These are phyloP conservation scores for Eucidaris tribuloides DNA, from an alignment of 35 echinoderm and acorn worm species.

Conservation along the genomic window DNA sequence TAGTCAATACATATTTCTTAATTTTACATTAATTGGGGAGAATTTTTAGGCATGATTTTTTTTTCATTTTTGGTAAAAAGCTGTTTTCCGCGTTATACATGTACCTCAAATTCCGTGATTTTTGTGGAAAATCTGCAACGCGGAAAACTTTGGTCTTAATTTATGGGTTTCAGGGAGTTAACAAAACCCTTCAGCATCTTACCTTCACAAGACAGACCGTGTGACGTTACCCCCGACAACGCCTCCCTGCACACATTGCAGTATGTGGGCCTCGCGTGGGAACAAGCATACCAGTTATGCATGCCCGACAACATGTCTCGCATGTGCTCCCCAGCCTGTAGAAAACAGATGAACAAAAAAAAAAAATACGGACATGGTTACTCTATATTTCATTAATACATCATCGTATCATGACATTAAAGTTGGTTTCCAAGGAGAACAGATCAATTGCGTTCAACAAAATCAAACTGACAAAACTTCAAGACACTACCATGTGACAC, in stretches of 20 bases:
- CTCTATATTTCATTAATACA: not conserved
- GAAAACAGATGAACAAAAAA: not conserved
- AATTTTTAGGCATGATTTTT: too few species aligned
- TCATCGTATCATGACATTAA: not conserved
- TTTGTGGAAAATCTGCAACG: too few species aligned
- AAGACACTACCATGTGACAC: too few species aligned
- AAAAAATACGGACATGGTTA: not conserved
- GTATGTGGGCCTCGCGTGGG: constrained; percentile 94
- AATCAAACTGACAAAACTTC: too few species aligned
- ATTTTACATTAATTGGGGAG: too few species aligned
- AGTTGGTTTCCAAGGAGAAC: not conserved
- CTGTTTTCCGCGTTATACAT: too few species aligned
- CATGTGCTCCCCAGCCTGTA: constrained; percentile 96
- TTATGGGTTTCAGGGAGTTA: too few species aligned
- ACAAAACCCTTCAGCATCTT: too few species aligned
- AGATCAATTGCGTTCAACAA: not conserved
- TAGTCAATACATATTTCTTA: too few species aligned
- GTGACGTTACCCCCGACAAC: constrained; percentile 91
- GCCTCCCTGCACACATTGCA: constrained; percentile 98
- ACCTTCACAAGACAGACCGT: constrained; percentile 99
- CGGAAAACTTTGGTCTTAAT: too few species aligned
- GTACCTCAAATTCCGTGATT: too few species aligned
- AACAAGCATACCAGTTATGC: constrained; percentile 99
- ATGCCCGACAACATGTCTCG: constrained; percentile 95
- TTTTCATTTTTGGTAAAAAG: too few species aligned